Conservation (phyloP, 2,113 vertebrate species). For the Etheostoma spectabile region DNA sequence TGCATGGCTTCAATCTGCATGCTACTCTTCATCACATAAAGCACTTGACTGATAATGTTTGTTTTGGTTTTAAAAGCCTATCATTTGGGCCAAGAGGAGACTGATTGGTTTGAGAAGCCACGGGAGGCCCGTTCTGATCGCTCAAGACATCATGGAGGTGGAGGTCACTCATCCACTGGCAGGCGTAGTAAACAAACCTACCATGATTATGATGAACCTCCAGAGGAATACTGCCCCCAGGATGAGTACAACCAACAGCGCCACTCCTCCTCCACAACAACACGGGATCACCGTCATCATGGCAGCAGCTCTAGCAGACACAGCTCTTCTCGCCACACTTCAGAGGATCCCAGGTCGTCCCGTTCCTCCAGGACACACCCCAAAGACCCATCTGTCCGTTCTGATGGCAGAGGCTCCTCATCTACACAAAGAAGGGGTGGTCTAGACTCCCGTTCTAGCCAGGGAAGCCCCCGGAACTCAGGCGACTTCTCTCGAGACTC, state of each 20-base stretch:
- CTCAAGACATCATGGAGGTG: slow-evolving; percentile 91
- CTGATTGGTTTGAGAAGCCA: slow-evolving; percentile 99
- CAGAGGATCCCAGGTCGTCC: slow-evolving; percentile 88
- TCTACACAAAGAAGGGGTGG: slow-evolving; percentile 87
- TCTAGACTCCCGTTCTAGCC: slow-evolving; percentile 82
- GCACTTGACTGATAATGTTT: slow-evolving; percentile 86
- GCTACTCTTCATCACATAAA: slow-evolving; percentile 46
- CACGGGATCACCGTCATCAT: slow-evolving; percentile 93
- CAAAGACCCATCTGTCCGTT: slow-evolving; percentile 87
- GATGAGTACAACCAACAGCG: slow-evolving; percentile 90
- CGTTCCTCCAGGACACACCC: slow-evolving; percentile 90
- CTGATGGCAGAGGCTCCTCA: slow-evolving; percentile 86
- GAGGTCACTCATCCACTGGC: slow-evolving; percentile 91
- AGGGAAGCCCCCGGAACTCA: slow-evolving; percentile 86
- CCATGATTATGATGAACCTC: slow-evolving; percentile 95
- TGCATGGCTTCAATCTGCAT: slow-evolving; percentile 87
- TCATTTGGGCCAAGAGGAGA: slow-evolving; percentile 99
- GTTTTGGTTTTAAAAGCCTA: slow-evolving; percentile 97
- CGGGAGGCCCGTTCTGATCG: slow-evolving; percentile 94
- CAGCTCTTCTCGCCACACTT: slow-evolving; percentile 87
- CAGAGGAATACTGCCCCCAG: slow-evolving; percentile 92
- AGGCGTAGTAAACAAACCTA: slow-evolving; percentile 93
- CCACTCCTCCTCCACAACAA: slow-evolving; percentile 84
- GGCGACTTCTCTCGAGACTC: slow-evolving; percentile 89
- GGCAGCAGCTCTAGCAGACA: slow-evolving; percentile 91